Evolutionary conservation across 2,113 vertebrate species (phyloP).

Genomic region (Amphiprion percula): DNA sequence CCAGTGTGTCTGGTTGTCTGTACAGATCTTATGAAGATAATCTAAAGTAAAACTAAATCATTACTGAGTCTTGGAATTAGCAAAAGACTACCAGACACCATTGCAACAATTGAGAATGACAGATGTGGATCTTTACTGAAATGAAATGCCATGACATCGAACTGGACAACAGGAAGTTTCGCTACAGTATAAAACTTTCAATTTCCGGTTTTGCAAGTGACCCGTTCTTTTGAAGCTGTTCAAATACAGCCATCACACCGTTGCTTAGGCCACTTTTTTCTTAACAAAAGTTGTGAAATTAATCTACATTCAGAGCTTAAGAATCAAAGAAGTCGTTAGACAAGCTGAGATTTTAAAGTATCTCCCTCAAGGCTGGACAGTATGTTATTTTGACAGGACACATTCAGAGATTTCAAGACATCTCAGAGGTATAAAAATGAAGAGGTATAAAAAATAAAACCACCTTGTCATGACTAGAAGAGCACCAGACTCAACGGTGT

Average conservation of each 20-base stretch:
- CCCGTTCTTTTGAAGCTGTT: constrained; percentile 2
- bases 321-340: constrained; percentile 30
- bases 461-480: constrained; percentile 68
- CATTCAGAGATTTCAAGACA: constrained; percentile 68
- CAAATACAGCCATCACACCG: constrained; percentile 40
- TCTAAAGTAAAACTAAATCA: constrained; percentile 17
- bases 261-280: constrained; percentile 36
- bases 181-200: constrained; percentile 39
- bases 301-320: constrained; percentile 68
- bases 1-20: constrained; percentile 33
- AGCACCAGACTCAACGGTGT: constrained; percentile 41
- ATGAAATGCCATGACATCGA: constrained; percentile 30
- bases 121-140: constrained; percentile 28
- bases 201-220: constrained; percentile 38
- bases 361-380: constrained; percentile 30
- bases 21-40: constrained; percentile 26
- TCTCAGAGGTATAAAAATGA: constrained; percentile 67
- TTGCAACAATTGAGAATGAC: constrained; percentile 26
- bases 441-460: constrained; percentile 60
- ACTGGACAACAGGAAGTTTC: constrained; percentile 31
- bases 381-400: constrained; percentile 47
- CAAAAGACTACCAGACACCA: constrained; percentile 24
- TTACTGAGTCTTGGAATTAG: constrained; percentile 13
- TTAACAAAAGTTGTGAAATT: constrained; percentile 33
- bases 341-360: constrained; percentile 18